Evolutionary conservation across 2,113 vertebrate species (phyloP), one percentile per base, ranked within the genome.

Genomic region (Thoracochromis brauschi): DNA sequence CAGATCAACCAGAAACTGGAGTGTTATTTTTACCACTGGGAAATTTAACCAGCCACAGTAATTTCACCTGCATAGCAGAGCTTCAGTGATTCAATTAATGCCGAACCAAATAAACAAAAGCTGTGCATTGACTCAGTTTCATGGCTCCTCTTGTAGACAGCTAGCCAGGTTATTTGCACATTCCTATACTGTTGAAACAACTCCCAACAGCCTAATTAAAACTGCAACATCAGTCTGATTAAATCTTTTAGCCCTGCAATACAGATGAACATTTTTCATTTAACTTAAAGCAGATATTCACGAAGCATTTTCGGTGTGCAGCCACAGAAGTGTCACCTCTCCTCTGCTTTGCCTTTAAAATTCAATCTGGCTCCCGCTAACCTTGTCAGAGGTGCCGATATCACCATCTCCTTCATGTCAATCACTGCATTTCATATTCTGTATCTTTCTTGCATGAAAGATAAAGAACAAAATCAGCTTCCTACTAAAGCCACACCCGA

Each of bases 71-170:
- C 87, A 83, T 33, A 80, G 40, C 40, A 82, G 57, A 21, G 85
- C 81, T 68, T 88, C 33, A 10, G 42, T 83, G 88, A 91, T 87
- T 92, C 31, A 88, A 91, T 91, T 91, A 85, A 84, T 54, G 82
- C 24, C 68, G 65, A 82, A 85, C 14, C 63, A 79, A 87, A 88
- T 85, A 87, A 92, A 93, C 83, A 85, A 85, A 93, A 91, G 82
- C 80, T 45, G 68, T 81, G 47, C 68, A 51, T 33, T n/a, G 49
- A 90, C 57, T 78, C 80, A 53, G 80, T 26, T 88, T 85, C 51
- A 80, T 82, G 88, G 29, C 31, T 90, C 80, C 63, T 88, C 75
- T 87, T 87, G 86, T 88, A n/a, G 91, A 89, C 87, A 82, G 87
- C 63, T 60, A 88, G 60, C 82, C 21, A 6, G 7, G 19, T 31